phyloP scores from a whole-genome alignment of 2,113 vertebrate species.

The Scatophagus argus region DNA sequence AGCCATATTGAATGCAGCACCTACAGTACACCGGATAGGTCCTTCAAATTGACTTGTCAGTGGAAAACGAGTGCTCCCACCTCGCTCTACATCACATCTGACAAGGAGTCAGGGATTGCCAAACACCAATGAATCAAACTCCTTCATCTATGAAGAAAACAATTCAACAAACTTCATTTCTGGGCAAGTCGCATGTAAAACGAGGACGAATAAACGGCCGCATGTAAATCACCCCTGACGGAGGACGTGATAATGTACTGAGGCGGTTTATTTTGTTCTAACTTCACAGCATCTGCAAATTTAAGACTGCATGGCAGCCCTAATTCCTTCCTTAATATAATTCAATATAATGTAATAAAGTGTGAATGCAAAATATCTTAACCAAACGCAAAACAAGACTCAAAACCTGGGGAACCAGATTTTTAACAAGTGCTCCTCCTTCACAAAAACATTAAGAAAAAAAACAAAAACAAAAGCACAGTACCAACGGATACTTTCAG shows the following conservation, averaged over 20 bases:
- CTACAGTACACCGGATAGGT: neutral
- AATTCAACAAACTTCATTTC: neutral
- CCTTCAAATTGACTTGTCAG: slow-evolving; percentile 23
- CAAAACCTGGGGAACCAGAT: too few species aligned
- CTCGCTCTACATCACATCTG: slow-evolving; percentile 26
- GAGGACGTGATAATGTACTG: neutral
- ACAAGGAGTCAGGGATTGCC: neutral
- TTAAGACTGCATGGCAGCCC: slow-evolving; percentile 14
- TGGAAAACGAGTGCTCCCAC: neutral
- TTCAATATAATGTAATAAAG: slow-evolving; percentile 11
- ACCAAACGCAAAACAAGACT: neutral
- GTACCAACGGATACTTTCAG: slow-evolving; percentile 34
- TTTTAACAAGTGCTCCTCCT: neutral
- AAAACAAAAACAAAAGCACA: neutral
- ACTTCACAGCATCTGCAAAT: neutral
- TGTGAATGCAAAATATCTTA: neutral
- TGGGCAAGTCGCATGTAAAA: neutral
- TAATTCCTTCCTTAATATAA: slow-evolving; percentile 3
- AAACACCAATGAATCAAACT: slow-evolving; percentile 25
- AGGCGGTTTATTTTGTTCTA: neutral
- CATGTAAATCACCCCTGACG: slow-evolving; percentile 1
- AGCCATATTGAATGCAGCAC: neutral
- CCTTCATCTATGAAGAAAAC: slow-evolving; percentile 12
- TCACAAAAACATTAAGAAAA: too few species aligned
- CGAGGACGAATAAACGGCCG: slow-evolving; percentile 5